Evolutionary conservation across 1,140 invertebrate genomes (phyloP).

Genomic region (Subanguina moxae): DNA sequence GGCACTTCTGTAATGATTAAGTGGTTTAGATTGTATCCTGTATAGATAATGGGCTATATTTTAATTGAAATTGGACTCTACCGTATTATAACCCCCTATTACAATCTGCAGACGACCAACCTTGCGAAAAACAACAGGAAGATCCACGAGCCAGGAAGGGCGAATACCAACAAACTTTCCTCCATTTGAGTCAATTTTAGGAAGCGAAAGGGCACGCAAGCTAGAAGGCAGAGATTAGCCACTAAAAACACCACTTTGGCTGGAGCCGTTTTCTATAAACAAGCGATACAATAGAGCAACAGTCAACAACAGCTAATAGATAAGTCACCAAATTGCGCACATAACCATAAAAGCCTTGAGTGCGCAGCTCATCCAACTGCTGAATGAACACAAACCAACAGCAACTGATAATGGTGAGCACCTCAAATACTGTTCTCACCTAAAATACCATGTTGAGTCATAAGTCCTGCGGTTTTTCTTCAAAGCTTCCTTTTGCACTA

Average conservation of each 20-base stretch:
- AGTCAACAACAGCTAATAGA: conserved; percentile 10
- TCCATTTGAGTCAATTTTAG: conserved; percentile 72
- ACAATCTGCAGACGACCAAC: conserved; percentile 65
- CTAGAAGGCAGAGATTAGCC: conserved; percentile 84
- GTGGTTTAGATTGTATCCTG: too few species aligned
- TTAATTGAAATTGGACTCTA: not conserved
- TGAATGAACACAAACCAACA: conserved; percentile 82
- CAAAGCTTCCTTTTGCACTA: too few species aligned
- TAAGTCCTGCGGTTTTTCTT: too few species aligned
- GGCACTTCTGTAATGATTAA: conserved; percentile 72
- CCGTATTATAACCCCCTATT: too few species aligned
- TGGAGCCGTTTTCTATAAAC: conserved; percentile 77
- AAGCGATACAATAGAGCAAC: conserved; percentile 18
- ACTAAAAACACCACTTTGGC: conserved; percentile 87
- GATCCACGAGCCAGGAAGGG: conserved; percentile 91
- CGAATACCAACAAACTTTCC: conserved; percentile 83
- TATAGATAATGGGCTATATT: not conserved
- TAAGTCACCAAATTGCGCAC: conserved; percentile 79
- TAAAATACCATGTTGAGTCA: too few species aligned
- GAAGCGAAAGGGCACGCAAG: conserved; percentile 82
- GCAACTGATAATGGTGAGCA: conserved; percentile 77
- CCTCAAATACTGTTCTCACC: conserved; percentile 74
- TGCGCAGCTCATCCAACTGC: conserved; percentile 85
- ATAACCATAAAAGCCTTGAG: conserved; percentile 83
- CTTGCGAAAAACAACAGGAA: conserved; percentile 96